Conservation (phyloP, 2,797 vertebrate genomes). For the Manis javanica region DNA sequence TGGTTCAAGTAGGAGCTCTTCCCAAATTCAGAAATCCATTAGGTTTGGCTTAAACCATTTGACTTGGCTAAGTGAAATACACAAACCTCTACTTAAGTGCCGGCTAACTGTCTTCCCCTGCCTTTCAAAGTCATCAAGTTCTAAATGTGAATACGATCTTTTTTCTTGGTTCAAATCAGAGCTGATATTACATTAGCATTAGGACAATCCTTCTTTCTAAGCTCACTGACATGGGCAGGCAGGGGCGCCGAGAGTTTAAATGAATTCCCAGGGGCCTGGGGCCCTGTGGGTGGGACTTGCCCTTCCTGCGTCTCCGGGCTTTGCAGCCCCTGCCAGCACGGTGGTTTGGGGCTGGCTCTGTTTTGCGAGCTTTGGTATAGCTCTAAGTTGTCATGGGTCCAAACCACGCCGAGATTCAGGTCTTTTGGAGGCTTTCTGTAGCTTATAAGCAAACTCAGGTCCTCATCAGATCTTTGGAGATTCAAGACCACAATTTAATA, state of each 20-base stretch:
- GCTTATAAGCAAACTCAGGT: neutral
- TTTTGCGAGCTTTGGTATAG: neutral
- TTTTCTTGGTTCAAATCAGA: conserved; percentile 29
- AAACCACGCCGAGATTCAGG: neutral
- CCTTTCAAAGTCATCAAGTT: conserved; percentile 59
- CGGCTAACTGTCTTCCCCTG: conserved; percentile 25
- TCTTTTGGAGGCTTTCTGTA: conserved; percentile 6
- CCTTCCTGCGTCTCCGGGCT: neutral
- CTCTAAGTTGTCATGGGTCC: neutral
- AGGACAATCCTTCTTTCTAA: neutral
- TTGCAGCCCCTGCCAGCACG: neutral
- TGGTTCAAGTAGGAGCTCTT: neutral
- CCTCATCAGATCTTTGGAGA: neutral
- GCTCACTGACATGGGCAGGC: neutral
- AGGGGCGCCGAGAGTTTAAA: neutral
- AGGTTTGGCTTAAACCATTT: conserved; percentile 25
- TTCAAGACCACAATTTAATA: neutral
- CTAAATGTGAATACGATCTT: conserved; percentile 4
- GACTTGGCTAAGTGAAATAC: conserved; percentile 46
- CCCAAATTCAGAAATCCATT: conserved; percentile 51
- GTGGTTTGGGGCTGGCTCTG: neutral
- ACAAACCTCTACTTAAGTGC: conserved; percentile 10
- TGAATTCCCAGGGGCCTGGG: neutral
- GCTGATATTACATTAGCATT: neutral
- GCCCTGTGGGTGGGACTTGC: too few species aligned